Base-by-base conservation (phyloP, 2,113 vertebrate species). In the Carettochelys insculpta region DNA sequence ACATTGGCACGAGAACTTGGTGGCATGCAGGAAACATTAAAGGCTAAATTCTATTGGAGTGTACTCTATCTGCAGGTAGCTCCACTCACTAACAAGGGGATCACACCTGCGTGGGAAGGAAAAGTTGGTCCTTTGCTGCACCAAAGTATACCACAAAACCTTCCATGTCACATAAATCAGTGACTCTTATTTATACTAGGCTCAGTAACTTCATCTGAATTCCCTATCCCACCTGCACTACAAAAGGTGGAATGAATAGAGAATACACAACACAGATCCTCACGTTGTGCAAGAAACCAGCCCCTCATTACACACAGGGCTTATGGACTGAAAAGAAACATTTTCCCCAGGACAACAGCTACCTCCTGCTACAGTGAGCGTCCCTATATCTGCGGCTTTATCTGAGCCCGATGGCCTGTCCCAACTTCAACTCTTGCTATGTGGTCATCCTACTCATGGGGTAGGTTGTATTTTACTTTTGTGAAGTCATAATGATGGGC, bases 241-340 rank as follows among this genome's bases (percentile, higher is more conserved):
- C 31, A 84, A 73, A 91, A 53, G 34, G 5, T n/a, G 11, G 47
- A 85, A 82, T 58, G 47, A 71, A 24, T 43, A 20, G 5, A 47
- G 47, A 41, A 52, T 13, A 61, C 4, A 50, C 48, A 50, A 50
- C 48, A 50, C 48, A 50, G 48, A 50, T 14, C 48, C 48, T 50
- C 48, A 50, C 48, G 3, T 50, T 50, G 48, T 14, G 48, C 14
- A 50, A 50, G 48, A 50, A 14, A 50, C 11, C 11, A 50, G 48
- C 65, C 47, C n/a, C 51, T 77, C 77, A 54, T 6, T 77, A 47
- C 8, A 22, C 19, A 31, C 53, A 75, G 1, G 45, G 27, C 24
- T 58, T 78, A 56, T 0, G 0, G 45, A 58, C 45, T 58, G 34
- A 56, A 87, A 17, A 79, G 53, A 6, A 22, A 8, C 7, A 50